Evolutionary conservation across 2,888 invertebrate genomes (phyloP).

Genomic region (Trichogramma dendrolimi): DNA sequence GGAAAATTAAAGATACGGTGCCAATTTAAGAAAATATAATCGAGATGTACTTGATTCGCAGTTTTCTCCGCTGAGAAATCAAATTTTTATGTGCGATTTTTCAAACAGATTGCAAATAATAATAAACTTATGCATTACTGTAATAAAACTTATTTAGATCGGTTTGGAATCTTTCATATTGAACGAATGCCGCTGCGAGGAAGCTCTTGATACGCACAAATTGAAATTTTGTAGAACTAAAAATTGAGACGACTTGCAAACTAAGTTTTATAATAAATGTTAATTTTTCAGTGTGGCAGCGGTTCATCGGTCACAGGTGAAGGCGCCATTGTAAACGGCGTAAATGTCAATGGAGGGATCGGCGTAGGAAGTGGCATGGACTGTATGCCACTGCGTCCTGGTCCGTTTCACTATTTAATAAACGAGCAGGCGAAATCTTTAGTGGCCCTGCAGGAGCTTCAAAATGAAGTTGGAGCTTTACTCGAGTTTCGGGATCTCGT

Average conservation of each 20-base stretch:
- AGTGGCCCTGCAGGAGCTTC: conserved; percentile 82
- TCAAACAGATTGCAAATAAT: too few relatives aligned
- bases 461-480: conserved; percentile 88
- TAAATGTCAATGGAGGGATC: conserved; percentile 25
- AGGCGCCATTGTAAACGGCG: conserved; percentile 30
- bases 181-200: too few relatives aligned
- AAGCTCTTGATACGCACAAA: too few relatives aligned
- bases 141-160: too few relatives aligned
- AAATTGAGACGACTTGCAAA: not conserved
- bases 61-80: too few relatives aligned
- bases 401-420: conserved; percentile 77
- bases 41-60: too few relatives aligned
- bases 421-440: conserved; percentile 86
- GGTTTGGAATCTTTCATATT: too few relatives aligned
- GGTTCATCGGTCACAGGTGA: conserved; percentile 41
- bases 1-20: too few relatives aligned
- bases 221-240: not conserved
- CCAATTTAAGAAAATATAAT: too few relatives aligned
- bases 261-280: not conserved
- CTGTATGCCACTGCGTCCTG: conserved; percentile 73
- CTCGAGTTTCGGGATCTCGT: conserved; percentile 90
- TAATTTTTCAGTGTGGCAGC: conserved; percentile 43
- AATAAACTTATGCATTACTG: too few relatives aligned
- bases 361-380: conserved; percentile 64
- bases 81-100: too few relatives aligned